phyloP scores from a whole-genome alignment of 2,113 vertebrate species.

The Coptodon bakossiorum region DNA sequence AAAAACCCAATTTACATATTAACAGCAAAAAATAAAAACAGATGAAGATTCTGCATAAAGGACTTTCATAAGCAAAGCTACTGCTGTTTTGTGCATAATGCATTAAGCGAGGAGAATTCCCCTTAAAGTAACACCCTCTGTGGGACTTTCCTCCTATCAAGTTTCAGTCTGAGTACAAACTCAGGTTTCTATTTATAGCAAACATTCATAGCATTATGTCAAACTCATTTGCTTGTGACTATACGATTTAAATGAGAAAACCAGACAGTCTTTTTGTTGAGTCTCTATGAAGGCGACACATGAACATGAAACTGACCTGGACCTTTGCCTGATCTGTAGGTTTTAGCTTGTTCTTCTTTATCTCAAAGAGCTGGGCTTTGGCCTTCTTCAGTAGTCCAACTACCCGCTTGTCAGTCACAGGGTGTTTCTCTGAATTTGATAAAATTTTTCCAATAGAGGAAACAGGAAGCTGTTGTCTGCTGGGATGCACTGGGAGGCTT shows the following conservation, averaged over 20 bases:
- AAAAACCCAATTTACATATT: background rate
- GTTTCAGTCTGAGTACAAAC: slow-evolving; percentile 51
- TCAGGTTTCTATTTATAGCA: slow-evolving; percentile 34
- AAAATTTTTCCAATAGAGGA: slow-evolving; percentile 86
- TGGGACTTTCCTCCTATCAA: slow-evolving; percentile 60
- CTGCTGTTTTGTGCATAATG: slow-evolving; percentile 41
- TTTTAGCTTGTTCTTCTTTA: slow-evolving; percentile 96
- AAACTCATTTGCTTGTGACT: slow-evolving; percentile 4
- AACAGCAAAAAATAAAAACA: background rate
- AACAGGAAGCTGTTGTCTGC: slow-evolving; percentile 76
- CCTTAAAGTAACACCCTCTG: slow-evolving; percentile 33
- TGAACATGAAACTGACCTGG: slow-evolving; percentile 75
- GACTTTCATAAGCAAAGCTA: slow-evolving; percentile 11
- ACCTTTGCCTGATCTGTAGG: slow-evolving; percentile 88
- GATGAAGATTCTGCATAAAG: background rate
- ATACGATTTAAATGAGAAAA: background rate
- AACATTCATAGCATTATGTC: slow-evolving; percentile 19
- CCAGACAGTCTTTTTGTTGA: background rate
- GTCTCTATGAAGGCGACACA: background rate
- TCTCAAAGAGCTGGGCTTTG: slow-evolving; percentile 92
- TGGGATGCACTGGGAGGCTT: slow-evolving; percentile 52
- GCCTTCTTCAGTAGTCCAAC: slow-evolving; percentile 92
- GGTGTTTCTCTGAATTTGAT: slow-evolving; percentile 89
- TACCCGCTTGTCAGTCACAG: slow-evolving; percentile 88
- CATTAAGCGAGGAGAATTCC: slow-evolving; percentile 50